These are phyloP conservation scores for Spodoptera picta DNA, from an alignment of 2,888 invertebrate genomes.

Conservation along the genomic window DNA sequence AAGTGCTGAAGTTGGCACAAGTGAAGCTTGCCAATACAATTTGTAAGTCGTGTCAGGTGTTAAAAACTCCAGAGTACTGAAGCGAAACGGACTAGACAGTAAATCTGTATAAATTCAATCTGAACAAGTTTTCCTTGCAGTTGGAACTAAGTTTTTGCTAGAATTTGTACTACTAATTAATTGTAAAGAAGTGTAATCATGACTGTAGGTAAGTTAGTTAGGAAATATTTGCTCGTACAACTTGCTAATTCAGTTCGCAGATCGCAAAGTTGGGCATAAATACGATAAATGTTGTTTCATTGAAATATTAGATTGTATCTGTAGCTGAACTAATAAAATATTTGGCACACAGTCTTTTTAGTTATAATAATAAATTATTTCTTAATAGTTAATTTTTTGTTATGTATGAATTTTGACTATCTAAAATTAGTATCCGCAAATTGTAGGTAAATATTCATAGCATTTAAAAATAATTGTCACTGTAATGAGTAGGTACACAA, in stretches of 20 bases:
- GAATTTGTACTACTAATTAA: conserved; percentile 65
- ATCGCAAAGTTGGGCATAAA: conserved; percentile 24
- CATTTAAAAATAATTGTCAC: too few relatives aligned
- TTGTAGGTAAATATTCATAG: too few relatives aligned
- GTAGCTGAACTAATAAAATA: too few relatives aligned
- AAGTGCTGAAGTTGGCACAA: conserved; percentile 61
- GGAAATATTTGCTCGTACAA: conserved; percentile 42
- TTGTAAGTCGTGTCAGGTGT: conserved; percentile 84
- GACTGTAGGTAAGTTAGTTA: conserved; percentile 42
- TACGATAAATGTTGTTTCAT: conserved; percentile 6
- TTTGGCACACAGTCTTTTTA: too few relatives aligned
- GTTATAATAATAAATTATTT: too few relatives aligned
- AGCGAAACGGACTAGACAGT: conserved; percentile 73
- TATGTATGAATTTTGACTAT: too few relatives aligned
- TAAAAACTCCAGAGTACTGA: conserved; percentile 71
- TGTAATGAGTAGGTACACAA: too few relatives aligned
- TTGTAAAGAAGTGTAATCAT: conserved; percentile 49
- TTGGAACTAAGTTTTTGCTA: conserved; percentile 66
- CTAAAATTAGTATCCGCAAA: too few relatives aligned
- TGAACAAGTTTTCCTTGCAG: conserved; percentile 67
- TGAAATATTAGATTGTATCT: not conserved
- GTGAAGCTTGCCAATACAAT: conserved; percentile 74
- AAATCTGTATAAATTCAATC: conserved; percentile 81
- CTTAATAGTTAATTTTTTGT: too few relatives aligned
- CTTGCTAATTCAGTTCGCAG: conserved; percentile 36